Evolutionary conservation across 2,113 vertebrate genomes (phyloP), one percentile per base, ranked within the genome.

Genomic region (Saccopteryx leptura): DNA sequence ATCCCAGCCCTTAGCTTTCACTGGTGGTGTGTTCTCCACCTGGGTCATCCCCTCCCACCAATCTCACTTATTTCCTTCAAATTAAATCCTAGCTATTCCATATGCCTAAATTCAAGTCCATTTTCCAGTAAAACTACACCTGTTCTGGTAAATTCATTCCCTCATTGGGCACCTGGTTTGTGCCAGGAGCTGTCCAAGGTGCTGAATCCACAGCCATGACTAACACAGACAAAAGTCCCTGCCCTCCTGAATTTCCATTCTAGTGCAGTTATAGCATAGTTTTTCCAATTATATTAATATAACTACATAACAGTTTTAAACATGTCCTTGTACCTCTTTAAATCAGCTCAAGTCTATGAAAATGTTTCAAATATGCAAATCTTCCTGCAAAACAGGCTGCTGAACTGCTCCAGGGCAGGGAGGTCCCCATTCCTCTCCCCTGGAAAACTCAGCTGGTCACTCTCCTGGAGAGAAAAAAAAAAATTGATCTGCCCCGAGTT

Each of bases 331-430:
- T 4, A 71, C 66, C 21, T 86, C 75, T 72, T 93, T 85, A 69
- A 95, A 65, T 81, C 78, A 65, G 48, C 23, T 94, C 54, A 1
- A 21, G 23, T 28, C 52, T 54, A 1, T 6, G 18, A 84, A 72
- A 88, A 96, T 12, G 19, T 87, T 84, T 84, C 90, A 69, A 31
- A 90, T 68, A 18, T 17, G 26, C 48, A 93, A 39, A 82, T 33
- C 48, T 90, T 61, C 23, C 33, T 4, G 7, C 23, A 54, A 26
- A 18, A 52, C 2, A 48, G 82, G 23, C 92, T 28, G 23, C 15
- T 8, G 61, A 50, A 21, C 61, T 65, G 60, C 60, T 66, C 13
- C 26, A 8, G 26, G 39, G 66, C 58, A 58, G 2, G 18, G 48
- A 39, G 24, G 11, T 3, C 4, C 33, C 33, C 18, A n/a, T 21